Conservation (phyloP, 2,888 invertebrate species). For the Euplagia quadripunctaria region DNA sequence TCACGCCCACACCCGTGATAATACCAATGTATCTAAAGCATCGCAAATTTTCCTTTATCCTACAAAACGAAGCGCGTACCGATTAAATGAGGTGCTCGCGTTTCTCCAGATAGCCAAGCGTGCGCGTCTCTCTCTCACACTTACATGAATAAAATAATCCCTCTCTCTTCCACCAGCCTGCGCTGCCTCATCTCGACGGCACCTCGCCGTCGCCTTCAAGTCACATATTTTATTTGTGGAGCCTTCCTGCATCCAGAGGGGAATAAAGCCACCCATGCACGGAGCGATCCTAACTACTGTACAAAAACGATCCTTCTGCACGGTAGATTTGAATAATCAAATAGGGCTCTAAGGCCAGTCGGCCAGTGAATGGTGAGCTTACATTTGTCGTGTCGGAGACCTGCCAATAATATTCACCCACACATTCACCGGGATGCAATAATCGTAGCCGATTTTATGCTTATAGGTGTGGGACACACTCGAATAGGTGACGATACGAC, state of each 20-base stretch:
- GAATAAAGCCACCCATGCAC: constrained; percentile 77
- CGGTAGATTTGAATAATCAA: constrained; percentile 41
- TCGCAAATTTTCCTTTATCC: constrained; percentile 82
- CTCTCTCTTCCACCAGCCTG: constrained; percentile 72
- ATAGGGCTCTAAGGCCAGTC: constrained; percentile 53
- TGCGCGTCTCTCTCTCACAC: constrained; percentile 65
- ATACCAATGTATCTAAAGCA: constrained; percentile 65
- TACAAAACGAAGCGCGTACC: constrained; percentile 85
- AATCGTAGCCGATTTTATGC: constrained; percentile 79
- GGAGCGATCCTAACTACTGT: constrained; percentile 58
- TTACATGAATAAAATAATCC: constrained; percentile 33
- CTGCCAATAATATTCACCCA: constrained; percentile 85
- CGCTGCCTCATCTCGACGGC: constrained; percentile 84
- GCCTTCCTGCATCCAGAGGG: constrained; percentile 85
- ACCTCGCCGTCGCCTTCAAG: constrained; percentile 86
- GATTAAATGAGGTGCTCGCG: constrained; percentile 87
- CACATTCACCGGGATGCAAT: constrained; percentile 77
- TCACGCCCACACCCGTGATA: constrained; percentile 54
- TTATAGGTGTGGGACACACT: constrained; percentile 65
- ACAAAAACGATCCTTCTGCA: constrained; percentile 51
- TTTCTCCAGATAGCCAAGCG: constrained; percentile 85
- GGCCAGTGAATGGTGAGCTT: constrained; percentile 67
- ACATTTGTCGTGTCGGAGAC: constrained; percentile 75
- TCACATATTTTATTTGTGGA: constrained; percentile 87
- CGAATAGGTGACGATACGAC: constrained; percentile 66